These are phyloP conservation scores for Glaucopsyche alexis DNA, from an alignment of 2,888 invertebrate species.

Conservation along the genomic window DNA sequence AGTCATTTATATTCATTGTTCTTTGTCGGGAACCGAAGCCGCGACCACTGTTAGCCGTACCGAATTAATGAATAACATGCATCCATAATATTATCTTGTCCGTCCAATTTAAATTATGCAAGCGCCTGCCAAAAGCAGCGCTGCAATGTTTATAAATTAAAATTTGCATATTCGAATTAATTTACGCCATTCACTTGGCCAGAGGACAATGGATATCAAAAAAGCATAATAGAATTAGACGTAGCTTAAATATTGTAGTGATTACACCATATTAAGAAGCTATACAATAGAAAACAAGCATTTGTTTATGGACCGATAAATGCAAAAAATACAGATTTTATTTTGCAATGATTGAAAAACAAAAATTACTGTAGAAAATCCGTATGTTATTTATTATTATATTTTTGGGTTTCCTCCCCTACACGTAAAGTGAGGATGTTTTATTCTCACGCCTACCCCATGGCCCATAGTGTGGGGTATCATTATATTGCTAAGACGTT, in stretches of 20 bases:
- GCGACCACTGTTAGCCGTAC: neutral
- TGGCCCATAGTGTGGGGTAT: too few relatives aligned
- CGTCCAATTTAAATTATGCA: neutral
- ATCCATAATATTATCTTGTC: slow-evolving; percentile 1
- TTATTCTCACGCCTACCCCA: too few relatives aligned
- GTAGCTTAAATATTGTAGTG: neutral
- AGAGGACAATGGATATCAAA: neutral
- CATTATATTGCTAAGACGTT: too few relatives aligned
- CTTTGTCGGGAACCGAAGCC: neutral
- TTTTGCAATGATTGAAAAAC: too few relatives aligned
- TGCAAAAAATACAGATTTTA: too few relatives aligned
- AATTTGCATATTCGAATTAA: slow-evolving; percentile 8
- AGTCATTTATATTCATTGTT: neutral
- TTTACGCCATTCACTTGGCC: neutral
- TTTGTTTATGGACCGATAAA: too few relatives aligned
- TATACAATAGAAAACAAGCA: too few relatives aligned
- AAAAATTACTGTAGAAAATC: too few relatives aligned
- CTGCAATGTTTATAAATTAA: slow-evolving; percentile 3
- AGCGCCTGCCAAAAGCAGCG: slow-evolving; percentile 3
- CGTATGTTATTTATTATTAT: too few relatives aligned
- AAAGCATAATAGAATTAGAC: neutral
- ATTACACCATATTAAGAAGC: too few relatives aligned
- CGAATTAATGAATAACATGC: slow-evolving; percentile 1
- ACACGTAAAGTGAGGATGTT: too few relatives aligned
- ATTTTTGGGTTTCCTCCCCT: too few relatives aligned